Evolutionary conservation across 2,888 invertebrate species (phyloP).

Genomic region (Quadriops clusia): DNA sequence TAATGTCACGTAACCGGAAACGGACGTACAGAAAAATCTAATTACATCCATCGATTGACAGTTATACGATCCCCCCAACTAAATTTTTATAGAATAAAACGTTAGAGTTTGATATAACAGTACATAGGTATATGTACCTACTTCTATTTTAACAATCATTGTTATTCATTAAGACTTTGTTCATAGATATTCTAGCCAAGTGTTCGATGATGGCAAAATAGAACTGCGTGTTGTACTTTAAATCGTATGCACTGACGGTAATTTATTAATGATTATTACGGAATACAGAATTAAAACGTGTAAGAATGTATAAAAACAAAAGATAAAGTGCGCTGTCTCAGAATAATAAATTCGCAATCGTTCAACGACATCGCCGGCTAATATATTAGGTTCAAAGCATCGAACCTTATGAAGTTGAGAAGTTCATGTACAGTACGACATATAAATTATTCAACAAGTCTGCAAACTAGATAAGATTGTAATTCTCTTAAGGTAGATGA

Average conservation of each 20-base stretch:
- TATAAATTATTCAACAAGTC: slow-evolving; percentile 29
- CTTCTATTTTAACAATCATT: too few relatives aligned
- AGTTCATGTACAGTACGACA: slow-evolving; percentile 27
- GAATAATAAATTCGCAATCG: slow-evolving; percentile 32
- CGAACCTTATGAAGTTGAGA: slow-evolving; percentile 27
- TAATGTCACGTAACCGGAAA: too few relatives aligned
- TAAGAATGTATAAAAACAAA: slow-evolving; percentile 3
- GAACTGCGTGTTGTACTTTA: too few relatives aligned
- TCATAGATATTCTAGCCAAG: too few relatives aligned
- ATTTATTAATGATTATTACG: slow-evolving; percentile 8
- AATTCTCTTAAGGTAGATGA: slow-evolving; percentile 18
- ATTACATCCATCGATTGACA: too few relatives aligned
- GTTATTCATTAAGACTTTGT: too few relatives aligned
- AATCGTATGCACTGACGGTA: slow-evolving; percentile 2
- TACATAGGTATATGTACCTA: too few relatives aligned
- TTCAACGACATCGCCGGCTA: slow-evolving; percentile 29
- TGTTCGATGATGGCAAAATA: too few relatives aligned
- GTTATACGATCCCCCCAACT: too few relatives aligned
- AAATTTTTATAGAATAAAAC: too few relatives aligned
- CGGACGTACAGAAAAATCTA: too few relatives aligned
- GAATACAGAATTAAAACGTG: slow-evolving; percentile 6
- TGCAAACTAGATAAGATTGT: slow-evolving; percentile 24
- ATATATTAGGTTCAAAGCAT: slow-evolving; percentile 28
- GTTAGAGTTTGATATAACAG: too few relatives aligned
- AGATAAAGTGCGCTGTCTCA: slow-evolving; percentile 22